A percentile compares a stretch with the other conserved stretches of the same genome.
Conservation (phyloP, 2,113 vertebrate species). For the Ardeotis arabs region DNA sequence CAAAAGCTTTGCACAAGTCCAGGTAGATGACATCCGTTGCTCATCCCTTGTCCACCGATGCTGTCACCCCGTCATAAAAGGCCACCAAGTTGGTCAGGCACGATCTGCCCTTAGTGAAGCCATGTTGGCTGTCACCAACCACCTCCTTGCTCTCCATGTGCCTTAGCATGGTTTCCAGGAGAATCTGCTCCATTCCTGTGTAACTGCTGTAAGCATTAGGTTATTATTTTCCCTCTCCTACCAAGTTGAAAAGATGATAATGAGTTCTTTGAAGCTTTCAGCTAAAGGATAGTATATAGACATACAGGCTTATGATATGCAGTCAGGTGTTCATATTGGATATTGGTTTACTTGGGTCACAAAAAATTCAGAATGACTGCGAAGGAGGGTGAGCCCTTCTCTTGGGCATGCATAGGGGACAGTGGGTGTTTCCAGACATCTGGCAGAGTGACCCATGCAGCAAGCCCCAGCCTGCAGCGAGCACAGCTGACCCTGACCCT, state of each 20-base stretch:
- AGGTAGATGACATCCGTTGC: no score
- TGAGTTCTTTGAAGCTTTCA: not conserved
- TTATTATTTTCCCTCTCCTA: not conserved
- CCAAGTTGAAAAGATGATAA: not conserved
- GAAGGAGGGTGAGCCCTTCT: not conserved
- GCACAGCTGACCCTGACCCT: not conserved
- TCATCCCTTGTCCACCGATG: no score
- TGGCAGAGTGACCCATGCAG: not conserved
- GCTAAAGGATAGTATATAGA: not conserved
- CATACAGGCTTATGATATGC: not conserved
- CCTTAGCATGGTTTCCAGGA: no score
- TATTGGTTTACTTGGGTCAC: not conserved
- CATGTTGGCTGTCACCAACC: no score
- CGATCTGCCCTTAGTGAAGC: no score
- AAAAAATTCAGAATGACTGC: not conserved
- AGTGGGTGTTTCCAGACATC: not conserved
- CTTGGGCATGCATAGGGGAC: rapidly evolving
- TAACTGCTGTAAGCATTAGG: not conserved
- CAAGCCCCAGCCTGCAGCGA: rapidly evolving
- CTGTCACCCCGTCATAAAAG: no score
- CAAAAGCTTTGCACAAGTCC: no score
- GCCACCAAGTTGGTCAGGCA: no score
- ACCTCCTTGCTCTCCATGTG: no score
- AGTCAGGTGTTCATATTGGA: rapidly evolving
- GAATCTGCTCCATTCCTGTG: not conserved